These are phyloP conservation scores for Noturus placidus DNA, from an alignment of 2,113 vertebrate species.

Conservation along the genomic window DNA sequence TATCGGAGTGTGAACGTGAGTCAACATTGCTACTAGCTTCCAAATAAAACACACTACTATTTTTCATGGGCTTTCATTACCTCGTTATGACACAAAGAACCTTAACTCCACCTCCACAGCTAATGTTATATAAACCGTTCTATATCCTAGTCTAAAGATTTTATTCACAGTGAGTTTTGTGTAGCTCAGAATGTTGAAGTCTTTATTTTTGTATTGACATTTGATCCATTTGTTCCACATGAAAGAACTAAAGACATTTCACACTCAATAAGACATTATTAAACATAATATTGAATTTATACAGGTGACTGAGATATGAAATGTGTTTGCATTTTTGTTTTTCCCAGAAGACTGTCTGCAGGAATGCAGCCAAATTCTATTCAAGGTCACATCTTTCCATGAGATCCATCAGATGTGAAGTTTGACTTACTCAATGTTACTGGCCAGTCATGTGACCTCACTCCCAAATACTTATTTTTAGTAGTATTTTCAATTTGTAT, in stretches of 20 bases:
- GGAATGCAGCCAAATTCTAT: not conserved
- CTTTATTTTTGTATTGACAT: not conserved
- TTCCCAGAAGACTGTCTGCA: not conserved
- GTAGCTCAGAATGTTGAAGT: not conserved
- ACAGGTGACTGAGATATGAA: not conserved
- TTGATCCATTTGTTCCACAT: not conserved
- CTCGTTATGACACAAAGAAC: not conserved
- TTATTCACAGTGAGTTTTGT: not conserved
- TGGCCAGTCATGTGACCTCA: not conserved
- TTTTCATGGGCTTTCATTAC: constrained; percentile 21
- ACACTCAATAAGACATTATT: not conserved
- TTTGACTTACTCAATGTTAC: not conserved
- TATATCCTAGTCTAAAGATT: not conserved
- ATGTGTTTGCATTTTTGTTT: not conserved
- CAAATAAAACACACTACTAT: constrained; percentile 40
- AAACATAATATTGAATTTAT: not conserved
- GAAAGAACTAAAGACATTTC: not conserved
- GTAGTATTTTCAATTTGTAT: not conserved
- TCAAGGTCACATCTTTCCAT: not conserved
- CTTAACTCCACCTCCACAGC: not conserved
- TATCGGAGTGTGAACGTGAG: not conserved
- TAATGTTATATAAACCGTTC: not conserved
- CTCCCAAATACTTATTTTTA: not conserved
- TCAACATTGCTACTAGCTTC: not conserved
- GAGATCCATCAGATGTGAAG: not conserved